Percentiles rank a stretch among this genome's conserved stretches.
phyloP scores from a whole-genome alignment of 2,797 vertebrate genomes.

The Gobionotothen gibberifrons region DNA sequence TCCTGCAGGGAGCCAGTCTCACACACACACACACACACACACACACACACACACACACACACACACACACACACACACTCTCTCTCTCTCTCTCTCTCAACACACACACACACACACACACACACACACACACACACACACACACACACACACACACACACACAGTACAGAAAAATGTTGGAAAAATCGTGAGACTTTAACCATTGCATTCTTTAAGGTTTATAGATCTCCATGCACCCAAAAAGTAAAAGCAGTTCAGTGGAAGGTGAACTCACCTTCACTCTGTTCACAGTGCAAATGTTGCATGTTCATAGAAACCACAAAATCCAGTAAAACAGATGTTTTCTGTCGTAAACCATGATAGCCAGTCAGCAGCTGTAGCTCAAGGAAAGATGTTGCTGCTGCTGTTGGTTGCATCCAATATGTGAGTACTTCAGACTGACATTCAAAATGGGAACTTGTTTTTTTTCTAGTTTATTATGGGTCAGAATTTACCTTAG shows the following conservation, averaged over 20 bases:
- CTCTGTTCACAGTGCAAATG: constrained; percentile 17
- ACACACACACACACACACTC: constrained; percentile 3
- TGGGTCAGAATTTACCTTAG: too few relatives aligned
- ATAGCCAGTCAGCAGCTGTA: background rate
- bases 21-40: constrained; percentile 12
- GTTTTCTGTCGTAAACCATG: background rate
- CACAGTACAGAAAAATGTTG: background rate
- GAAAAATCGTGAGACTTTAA: background rate
- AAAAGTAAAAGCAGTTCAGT: background rate
- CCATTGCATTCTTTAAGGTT: constrained; percentile 12
- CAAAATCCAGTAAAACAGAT: constrained; percentile 24
- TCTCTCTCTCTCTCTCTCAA: too few relatives aligned
- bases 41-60: constrained; percentile 16
- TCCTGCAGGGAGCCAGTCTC: constrained; percentile 29
- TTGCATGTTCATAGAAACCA: constrained; percentile 19
- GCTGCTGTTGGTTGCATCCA: too few relatives aligned
- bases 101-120: background rate
- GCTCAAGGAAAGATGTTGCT: background rate
- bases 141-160: too few relatives aligned
- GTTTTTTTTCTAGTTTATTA: too few relatives aligned
- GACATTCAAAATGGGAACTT: too few relatives aligned
- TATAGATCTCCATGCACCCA: background rate
- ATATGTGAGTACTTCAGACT: too few relatives aligned
- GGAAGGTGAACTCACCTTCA: constrained; percentile 11
- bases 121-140: too few relatives aligned